Percentiles rank a stretch among this genome's conserved stretches.
These are phyloP conservation scores for Parambassis ranga DNA, from an alignment of 2,797 vertebrate genomes.

Conservation along the genomic window DNA sequence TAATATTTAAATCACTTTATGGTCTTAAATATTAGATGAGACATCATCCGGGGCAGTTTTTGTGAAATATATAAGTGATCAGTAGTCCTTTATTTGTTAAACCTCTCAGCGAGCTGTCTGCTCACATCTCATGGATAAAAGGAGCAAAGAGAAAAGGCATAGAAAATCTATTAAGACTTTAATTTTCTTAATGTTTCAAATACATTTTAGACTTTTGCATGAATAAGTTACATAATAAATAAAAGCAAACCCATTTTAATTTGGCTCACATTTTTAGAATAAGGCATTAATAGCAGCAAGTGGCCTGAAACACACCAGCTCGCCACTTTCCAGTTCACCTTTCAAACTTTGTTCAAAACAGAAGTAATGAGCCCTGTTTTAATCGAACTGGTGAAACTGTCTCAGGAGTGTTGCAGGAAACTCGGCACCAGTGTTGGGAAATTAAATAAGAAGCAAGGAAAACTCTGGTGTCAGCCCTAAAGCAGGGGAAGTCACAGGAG, in stretches of 20 bases:
- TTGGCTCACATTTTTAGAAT: constrained; percentile 44
- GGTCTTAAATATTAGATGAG: constrained; percentile 55
- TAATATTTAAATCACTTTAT: constrained; percentile 45
- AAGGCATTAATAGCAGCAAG: constrained; percentile 64
- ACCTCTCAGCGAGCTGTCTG: background rate
- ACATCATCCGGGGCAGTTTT: constrained; percentile 28
- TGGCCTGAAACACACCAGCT: constrained; percentile 32
- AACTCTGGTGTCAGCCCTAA: constrained; percentile 55
- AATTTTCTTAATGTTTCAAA: constrained; percentile 73
- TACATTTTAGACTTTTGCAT: constrained; percentile 62
- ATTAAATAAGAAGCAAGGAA: constrained; percentile 51
- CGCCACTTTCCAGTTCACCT: constrained; percentile 2
- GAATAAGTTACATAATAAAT: constrained; percentile 78
- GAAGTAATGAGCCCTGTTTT: constrained; percentile 5
- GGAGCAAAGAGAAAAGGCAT: constrained; percentile 21
- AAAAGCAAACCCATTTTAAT: constrained; percentile 57
- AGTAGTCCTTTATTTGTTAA: constrained; percentile 19
- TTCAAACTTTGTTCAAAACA: constrained; percentile 15
- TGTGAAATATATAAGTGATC: constrained; percentile 28
- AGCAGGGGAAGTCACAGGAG: constrained; percentile 76
- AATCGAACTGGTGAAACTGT: constrained; percentile 17
- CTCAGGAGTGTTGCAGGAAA: constrained; percentile 28
- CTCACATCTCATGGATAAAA: background rate
- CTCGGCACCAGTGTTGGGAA: constrained; percentile 51
- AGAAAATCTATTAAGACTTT: constrained; percentile 83